Evolutionary conservation across 1,140 invertebrate species (phyloP), one percentile per base, ranked within the genome.

Genomic region (Cyclargus thomasi): DNA sequence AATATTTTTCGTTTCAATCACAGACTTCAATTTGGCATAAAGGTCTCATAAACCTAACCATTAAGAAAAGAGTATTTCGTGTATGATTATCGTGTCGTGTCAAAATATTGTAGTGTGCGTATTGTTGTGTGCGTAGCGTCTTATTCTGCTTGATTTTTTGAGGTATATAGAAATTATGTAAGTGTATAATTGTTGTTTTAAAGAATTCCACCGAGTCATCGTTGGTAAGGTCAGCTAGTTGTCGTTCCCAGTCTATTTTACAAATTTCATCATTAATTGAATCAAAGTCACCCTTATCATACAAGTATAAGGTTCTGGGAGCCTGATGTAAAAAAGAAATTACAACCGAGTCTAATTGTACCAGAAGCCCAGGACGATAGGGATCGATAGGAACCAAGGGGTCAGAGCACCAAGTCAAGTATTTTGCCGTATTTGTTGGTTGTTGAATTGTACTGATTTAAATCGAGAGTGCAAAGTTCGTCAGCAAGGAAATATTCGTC

Each of bases 401-500:
- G 17, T 73, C 67, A 20, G 3, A 7, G 62, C 69, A 68, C 68
- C 23, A 73, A 53, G 17, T 71, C 74, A 0, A 73, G 18, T n/a
- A 70, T 71, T 69, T 63, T 71, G 14, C 63, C 68, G 11, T 53
- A 53, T 1, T 53, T 62, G 68, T 73, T 75, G 14, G 20, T 4
- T 1, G 71, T 62, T n/a, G 39, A 22, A 23, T 74, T 74, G 29
- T 55, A 74, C 20, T 71, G 69, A 29, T 22, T 11, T 0, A 73
- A 36, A 17, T 68, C 39, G 5, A 59, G 35, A 6, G 47, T 65
- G 35, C 35, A 53, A 16, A 74, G 53, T 20, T 72, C 68, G 20
- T 76, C 74, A 16, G 62, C 35, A 11, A 76, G 21, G 8, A 65
- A 53, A 53, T 21, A 39, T 65, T 70, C 72, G 22, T 70, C 63